Percentiles rank a stretch among this genome's conserved stretches.
Evolutionary conservation across 2,888 invertebrate species (phyloP).

Genomic region (Liodrosophila aerea): DNA sequence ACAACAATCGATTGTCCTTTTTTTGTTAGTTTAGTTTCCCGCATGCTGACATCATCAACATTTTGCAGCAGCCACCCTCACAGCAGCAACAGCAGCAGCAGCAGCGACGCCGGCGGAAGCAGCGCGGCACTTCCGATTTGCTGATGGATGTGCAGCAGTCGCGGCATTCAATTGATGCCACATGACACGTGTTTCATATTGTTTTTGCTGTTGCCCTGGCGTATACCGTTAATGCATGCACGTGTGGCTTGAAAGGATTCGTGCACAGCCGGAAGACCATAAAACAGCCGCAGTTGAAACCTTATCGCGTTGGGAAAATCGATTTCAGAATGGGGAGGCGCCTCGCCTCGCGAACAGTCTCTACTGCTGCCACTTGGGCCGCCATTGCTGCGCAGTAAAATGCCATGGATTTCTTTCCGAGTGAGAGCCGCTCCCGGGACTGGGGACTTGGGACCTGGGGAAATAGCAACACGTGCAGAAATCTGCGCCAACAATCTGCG

Average conservation of each 20-base stretch:
- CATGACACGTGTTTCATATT: slow-evolving; percentile 62
- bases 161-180: slow-evolving; percentile 62
- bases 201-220: slow-evolving; percentile 30
- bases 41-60: slow-evolving; percentile 70
- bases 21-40: slow-evolving; percentile 54
- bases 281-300: slow-evolving; percentile 58
- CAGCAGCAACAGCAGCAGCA: slow-evolving; percentile 8
- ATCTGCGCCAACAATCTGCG: slow-evolving; percentile 39
- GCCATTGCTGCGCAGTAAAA: slow-evolving; percentile 73
- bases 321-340: slow-evolving; percentile 65
- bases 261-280: slow-evolving; percentile 51
- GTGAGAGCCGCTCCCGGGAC: slow-evolving; percentile 14
- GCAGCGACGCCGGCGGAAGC: slow-evolving; percentile 24
- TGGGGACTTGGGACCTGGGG: slow-evolving; percentile 3
- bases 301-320: slow-evolving; percentile 73
- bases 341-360: slow-evolving; percentile 26
- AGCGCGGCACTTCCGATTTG: slow-evolving; percentile 43
- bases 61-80: slow-evolving; percentile 34
- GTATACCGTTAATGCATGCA: slow-evolving; percentile 51
- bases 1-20: slow-evolving; percentile 77
- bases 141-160: slow-evolving; percentile 58
- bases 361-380: slow-evolving; percentile 20
- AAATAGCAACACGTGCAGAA: slow-evolving; percentile 44
- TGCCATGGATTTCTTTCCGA: slow-evolving; percentile 22
- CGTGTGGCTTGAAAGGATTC: slow-evolving; percentile 69